Conservation (phyloP, 2,888 invertebrate species). For the Monochamus alternatus region DNA sequence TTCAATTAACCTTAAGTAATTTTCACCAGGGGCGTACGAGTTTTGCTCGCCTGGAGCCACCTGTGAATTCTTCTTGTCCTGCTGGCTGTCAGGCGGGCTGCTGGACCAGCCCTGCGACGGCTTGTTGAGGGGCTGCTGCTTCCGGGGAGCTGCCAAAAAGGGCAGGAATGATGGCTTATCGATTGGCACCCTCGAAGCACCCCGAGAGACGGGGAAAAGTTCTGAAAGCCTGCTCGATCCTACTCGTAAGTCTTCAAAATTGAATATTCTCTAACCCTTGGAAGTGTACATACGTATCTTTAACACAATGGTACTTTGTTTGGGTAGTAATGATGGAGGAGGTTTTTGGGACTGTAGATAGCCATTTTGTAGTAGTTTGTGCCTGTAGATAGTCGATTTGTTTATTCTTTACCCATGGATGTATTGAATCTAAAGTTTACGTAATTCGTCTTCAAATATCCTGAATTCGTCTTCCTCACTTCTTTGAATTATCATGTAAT, state of each 20-base stretch:
- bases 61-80: conserved; percentile 93
- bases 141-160: conserved; percentile 76
- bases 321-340: background rate
- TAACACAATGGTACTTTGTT: background rate
- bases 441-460: too few species aligned
- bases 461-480: too few species aligned
- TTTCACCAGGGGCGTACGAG: conserved; percentile 67
- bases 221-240: conserved; percentile 74
- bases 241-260: conserved; percentile 65
- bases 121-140: conserved; percentile 90
- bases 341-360: background rate
- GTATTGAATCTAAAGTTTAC: too few species aligned
- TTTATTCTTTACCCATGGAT: too few species aligned
- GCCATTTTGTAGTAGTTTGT: background rate
- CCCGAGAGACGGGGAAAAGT: conserved; percentile 74
- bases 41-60: conserved; percentile 82
- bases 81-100: conserved; percentile 92
- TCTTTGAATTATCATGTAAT: too few species aligned
- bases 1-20: conserved; percentile 11
- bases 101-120: conserved; percentile 86
- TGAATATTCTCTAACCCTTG: background rate
- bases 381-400: too few species aligned
- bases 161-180: conserved; percentile 76
- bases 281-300: background rate
- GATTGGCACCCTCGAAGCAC: conserved; percentile 76